Evolutionary conservation across 2,113 vertebrate species (phyloP).

Genomic region (Callorhinus ursinus): DNA sequence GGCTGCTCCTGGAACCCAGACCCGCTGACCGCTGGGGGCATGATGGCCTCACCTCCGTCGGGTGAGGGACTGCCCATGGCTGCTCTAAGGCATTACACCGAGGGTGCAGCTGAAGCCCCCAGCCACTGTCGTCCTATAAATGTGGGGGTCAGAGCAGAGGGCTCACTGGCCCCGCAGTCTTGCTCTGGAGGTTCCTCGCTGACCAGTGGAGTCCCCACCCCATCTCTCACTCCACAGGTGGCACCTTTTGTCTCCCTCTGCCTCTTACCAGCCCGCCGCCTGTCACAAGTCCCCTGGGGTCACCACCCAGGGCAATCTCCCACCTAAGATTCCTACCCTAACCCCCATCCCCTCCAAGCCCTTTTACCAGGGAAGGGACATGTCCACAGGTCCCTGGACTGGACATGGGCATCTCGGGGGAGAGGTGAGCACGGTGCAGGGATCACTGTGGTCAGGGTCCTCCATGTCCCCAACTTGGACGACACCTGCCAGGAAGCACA

Average conservation of each 20-base stretch:
- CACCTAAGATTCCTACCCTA: neutral
- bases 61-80: neutral
- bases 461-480: neutral
- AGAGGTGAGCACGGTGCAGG: neutral
- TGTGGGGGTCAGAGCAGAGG: neutral
- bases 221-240: accelerated
- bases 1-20: neutral
- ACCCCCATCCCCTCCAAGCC: neutral
- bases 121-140: neutral
- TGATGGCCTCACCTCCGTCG: accelerated
- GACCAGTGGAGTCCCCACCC: neutral
- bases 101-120: neutral
- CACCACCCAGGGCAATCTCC: neutral
- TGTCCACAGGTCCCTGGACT: neutral
- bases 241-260: neutral
- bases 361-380: neutral
- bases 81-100: accelerated
- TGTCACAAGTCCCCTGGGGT: neutral
- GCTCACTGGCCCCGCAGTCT: neutral
- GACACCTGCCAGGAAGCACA: neutral
- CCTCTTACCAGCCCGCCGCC: neutral
- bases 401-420: neutral
- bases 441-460: neutral
- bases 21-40: neutral
- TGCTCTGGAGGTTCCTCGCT: neutral